phyloP scores from a whole-genome alignment of 1,140 invertebrate genomes.

The Pseudomyrmex dendroicus region DNA sequence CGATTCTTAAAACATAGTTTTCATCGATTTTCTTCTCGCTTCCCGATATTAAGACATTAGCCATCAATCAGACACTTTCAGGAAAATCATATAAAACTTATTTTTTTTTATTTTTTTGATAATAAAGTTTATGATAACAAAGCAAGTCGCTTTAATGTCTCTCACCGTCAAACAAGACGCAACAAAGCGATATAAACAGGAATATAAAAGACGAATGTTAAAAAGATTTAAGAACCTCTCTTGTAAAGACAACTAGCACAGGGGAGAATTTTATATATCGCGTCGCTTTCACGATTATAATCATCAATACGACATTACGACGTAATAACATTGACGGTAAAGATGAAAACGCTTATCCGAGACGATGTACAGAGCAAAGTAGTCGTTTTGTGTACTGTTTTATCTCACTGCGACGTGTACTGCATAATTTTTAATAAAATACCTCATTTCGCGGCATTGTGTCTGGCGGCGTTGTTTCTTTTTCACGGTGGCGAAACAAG shows the following conservation, averaged over 20 bases:
- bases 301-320: constrained; percentile 12
- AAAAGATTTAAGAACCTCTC: neutral
- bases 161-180: no score
- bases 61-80: neutral
- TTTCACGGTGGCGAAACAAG: neutral
- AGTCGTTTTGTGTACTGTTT: neutral
- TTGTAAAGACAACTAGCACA: no score
- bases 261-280: neutral
- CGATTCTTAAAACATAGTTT: constrained; percentile 17
- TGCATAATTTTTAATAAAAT: constrained; percentile 39
- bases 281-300: constrained; percentile 24
- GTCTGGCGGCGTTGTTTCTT: neutral
- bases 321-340: neutral
- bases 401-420: neutral
- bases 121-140: no score
- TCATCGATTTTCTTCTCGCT: neutral
- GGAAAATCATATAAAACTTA: neutral
- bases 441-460: constrained; percentile 26
- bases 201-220: neutral
- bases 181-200: no score
- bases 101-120: no score
- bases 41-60: constrained; percentile 13
- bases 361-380: neutral
- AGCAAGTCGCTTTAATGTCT: no score
- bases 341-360: constrained; percentile 12